Percentiles rank a stretch among this genome's conserved stretches.
These are phyloP conservation scores for Bombus balteatus DNA, from an alignment of 1,140 invertebrate genomes.

Conservation along the genomic window DNA sequence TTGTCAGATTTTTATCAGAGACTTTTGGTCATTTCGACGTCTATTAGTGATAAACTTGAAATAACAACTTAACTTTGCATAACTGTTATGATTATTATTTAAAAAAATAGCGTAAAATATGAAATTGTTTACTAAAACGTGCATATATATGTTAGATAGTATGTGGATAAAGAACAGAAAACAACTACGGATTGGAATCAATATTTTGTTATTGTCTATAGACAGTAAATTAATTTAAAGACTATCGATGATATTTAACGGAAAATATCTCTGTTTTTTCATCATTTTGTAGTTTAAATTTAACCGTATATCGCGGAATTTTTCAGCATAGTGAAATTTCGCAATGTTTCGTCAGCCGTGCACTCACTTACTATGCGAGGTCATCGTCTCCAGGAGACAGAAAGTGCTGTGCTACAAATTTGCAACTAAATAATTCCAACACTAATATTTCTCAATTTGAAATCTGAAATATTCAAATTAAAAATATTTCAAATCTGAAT, in stretches of 20 bases:
- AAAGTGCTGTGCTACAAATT: constrained; percentile 10
- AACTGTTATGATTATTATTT: background rate
- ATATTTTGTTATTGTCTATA: background rate
- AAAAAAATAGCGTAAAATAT: background rate
- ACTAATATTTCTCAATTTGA: background rate
- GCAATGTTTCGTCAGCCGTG: constrained; percentile 53
- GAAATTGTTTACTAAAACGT: background rate
- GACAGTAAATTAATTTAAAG: background rate
- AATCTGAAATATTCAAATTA: background rate
- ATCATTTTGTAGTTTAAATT: constrained; percentile 10
- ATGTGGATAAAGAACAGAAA: background rate
- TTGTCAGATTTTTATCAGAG: background rate
- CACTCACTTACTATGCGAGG: constrained; percentile 10
- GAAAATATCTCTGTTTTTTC: background rate
- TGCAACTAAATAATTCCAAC: background rate
- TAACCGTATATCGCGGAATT: background rate
- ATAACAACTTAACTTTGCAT: background rate
- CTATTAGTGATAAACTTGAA: background rate
- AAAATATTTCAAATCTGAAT: background rate
- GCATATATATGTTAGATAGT: background rate
- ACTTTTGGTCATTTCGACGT: background rate
- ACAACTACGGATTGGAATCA: background rate
- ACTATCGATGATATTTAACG: background rate
- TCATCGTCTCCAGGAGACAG: constrained; percentile 12
- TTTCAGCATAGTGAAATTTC: constrained; percentile 39